phyloP scores from a whole-genome alignment of 2,888 invertebrate species.

The Lasioglossum vierecki region DNA sequence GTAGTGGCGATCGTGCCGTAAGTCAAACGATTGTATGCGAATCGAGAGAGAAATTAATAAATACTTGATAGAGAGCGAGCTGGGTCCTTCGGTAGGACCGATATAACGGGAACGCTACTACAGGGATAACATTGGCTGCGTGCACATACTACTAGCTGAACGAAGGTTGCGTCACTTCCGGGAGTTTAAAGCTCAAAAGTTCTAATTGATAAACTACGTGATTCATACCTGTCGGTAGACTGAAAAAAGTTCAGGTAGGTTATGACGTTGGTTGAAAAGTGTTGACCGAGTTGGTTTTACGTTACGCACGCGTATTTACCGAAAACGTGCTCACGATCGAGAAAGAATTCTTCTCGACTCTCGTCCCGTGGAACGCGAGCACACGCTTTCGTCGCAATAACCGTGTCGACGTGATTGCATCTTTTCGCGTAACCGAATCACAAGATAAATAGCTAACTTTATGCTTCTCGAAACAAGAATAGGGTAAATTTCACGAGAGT shows the following conservation, averaged over 20 bases:
- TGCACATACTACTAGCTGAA: slow-evolving; percentile 49
- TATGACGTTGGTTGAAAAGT: slow-evolving; percentile 61
- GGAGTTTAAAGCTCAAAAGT: slow-evolving; percentile 59
- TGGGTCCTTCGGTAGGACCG: slow-evolving; percentile 34
- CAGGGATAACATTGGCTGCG: slow-evolving; percentile 56
- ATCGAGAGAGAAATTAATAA: slow-evolving; percentile 30
- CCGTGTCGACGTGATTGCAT: slow-evolving; percentile 13
- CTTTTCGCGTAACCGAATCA: slow-evolving; percentile 24
- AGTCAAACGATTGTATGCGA: slow-evolving; percentile 38
- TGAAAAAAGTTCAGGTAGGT: slow-evolving; percentile 57
- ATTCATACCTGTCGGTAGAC: slow-evolving; percentile 53
- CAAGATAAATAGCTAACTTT: background rate
- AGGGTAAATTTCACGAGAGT: slow-evolving; percentile 20
- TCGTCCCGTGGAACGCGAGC: background rate
- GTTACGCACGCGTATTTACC: slow-evolving; percentile 39
- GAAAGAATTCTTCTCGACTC: slow-evolving; percentile 1
- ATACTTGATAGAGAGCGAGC: slow-evolving; percentile 39
- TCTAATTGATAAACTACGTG: slow-evolving; percentile 63
- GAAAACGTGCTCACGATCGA: slow-evolving; percentile 22
- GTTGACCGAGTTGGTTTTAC: slow-evolving; percentile 34
- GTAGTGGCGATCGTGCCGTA: slow-evolving; percentile 46
- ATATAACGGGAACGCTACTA: slow-evolving; percentile 59
- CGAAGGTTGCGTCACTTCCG: slow-evolving; percentile 60
- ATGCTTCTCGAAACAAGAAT: background rate
- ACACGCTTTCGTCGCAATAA: slow-evolving; percentile 4